A percentile compares a stretch with the other conserved stretches of the same genome.
phyloP scores from a whole-genome alignment of 1,140 invertebrate species.

The Papilio glaucus region DNA sequence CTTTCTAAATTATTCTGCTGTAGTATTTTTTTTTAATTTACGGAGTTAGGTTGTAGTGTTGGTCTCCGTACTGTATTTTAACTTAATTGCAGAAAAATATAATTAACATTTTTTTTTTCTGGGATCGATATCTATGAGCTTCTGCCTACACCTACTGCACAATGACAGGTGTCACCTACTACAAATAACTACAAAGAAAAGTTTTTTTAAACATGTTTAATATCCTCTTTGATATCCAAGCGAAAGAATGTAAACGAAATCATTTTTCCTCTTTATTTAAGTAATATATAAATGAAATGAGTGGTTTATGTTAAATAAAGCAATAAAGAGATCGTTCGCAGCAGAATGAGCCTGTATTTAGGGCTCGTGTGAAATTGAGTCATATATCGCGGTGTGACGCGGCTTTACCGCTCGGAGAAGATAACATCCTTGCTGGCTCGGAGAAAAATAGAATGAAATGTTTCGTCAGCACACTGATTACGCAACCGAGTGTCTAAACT shows the following conservation, averaged over 20 bases:
- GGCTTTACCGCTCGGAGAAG: background rate
- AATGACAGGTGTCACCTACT: too few relatives aligned
- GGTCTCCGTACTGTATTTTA: too few relatives aligned
- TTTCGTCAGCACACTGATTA: background rate
- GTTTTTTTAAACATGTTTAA: too few relatives aligned
- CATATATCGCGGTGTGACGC: conserved; percentile 16
- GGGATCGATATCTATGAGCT: too few relatives aligned
- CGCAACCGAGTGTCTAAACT: background rate
- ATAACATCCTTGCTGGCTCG: background rate
- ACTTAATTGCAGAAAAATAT: too few relatives aligned
- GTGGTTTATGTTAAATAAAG: conserved; percentile 13
- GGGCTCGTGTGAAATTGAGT: conserved; percentile 15
- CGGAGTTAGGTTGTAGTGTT: too few relatives aligned
- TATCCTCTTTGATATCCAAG: too few relatives aligned
- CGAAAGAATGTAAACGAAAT: background rate
- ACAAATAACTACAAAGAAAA: too few relatives aligned
- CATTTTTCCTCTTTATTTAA: background rate
- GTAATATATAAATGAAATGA: background rate
- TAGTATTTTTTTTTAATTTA: too few relatives aligned
- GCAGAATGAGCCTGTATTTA: conserved; percentile 16
- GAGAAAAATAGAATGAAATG: background rate
- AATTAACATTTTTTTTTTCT: too few relatives aligned
- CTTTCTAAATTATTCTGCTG: too few relatives aligned
- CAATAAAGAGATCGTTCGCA: conserved; percentile 20
- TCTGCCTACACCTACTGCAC: too few relatives aligned